Base-by-base conservation (phyloP, 2,113 vertebrate species). In the Felis catus region DNA sequence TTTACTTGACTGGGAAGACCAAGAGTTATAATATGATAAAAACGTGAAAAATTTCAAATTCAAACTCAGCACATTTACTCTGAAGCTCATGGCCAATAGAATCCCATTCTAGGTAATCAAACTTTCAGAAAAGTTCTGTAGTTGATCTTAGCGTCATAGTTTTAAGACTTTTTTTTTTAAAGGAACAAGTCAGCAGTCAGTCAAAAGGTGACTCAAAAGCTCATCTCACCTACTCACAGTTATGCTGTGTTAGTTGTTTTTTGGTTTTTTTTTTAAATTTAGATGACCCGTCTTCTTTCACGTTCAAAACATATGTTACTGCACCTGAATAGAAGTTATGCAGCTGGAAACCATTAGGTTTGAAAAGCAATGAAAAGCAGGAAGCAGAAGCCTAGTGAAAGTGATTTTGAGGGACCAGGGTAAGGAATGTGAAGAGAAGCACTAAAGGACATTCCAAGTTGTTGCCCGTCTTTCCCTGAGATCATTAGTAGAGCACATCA, bases 271-370 rank as follows among this genome's bases (percentile, higher is more conserved):
- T 73, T 70, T 65, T 14, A 5, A 73, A 48, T 73, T 92, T 61
- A 73, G 78, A 95, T 86, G 53, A 76, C 85, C 66, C 86, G 3
- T 91, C 68, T 41, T 97, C 36, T 76, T 87, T 55, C 36, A 80
- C 58, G 80, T 79, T 97, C 51, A 36, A 80, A 95, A 80, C 86
- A 27, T 29, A 68, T 58, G 41, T 83, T 94, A 95, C 5, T 0
- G 6, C n/a, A 92, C 90, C 92, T 87, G 80, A 89, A 39, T 78
- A 76, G 74, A 91, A 82, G 91, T 55, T 41, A 58, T 21, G 65
- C 87, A 97, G 94, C 92, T 97, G 95, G 91, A 88, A 94, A 45
- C 27, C 66, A 73, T 95, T 86, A 84, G 84, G 25, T 36, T 10
- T 83, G 86, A 87, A 84, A 61, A 78, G 66, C 71, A 93, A 58